These are phyloP conservation scores for Thunnus maccoyii DNA, from an alignment of 2,113 vertebrate genomes.

Conservation along the genomic window DNA sequence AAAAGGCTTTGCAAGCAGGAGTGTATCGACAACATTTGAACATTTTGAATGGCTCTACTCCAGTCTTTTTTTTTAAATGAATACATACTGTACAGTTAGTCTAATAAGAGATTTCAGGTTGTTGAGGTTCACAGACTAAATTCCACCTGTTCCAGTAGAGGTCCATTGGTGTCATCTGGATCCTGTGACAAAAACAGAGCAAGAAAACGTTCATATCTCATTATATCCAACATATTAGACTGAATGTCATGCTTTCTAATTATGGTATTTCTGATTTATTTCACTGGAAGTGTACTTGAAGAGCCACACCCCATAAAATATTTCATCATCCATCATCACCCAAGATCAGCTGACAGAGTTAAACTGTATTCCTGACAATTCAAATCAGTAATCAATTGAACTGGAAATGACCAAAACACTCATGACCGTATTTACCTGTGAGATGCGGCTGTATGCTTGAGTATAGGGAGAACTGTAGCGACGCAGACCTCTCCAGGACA, in stretches of 20 bases:
- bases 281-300: background rate
- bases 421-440: slow-evolving; percentile 61
- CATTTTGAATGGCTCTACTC: background rate
- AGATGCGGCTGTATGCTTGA: slow-evolving; percentile 72
- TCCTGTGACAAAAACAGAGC: slow-evolving; percentile 51
- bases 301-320: background rate
- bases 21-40: background rate
- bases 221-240: background rate
- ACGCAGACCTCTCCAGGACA: slow-evolving; percentile 78
- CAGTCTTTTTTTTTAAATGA: background rate
- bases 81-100: too few species aligned
- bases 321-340: too few species aligned
- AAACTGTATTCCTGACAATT: background rate
- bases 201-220: background rate
- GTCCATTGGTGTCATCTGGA: slow-evolving; percentile 61
- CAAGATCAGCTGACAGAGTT: background rate
- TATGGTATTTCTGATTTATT: background rate
- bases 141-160: slow-evolving; percentile 69
- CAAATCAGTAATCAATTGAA: background rate
- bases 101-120: background rate
- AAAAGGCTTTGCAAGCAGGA: background rate
- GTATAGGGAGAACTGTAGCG: slow-evolving; percentile 67
- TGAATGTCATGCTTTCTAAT: background rate
- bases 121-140: slow-evolving; percentile 54
- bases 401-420: background rate